These are phyloP conservation scores for Halcyon senegalensis DNA, from an alignment of 2,113 vertebrate genomes.

Conservation along the genomic window DNA sequence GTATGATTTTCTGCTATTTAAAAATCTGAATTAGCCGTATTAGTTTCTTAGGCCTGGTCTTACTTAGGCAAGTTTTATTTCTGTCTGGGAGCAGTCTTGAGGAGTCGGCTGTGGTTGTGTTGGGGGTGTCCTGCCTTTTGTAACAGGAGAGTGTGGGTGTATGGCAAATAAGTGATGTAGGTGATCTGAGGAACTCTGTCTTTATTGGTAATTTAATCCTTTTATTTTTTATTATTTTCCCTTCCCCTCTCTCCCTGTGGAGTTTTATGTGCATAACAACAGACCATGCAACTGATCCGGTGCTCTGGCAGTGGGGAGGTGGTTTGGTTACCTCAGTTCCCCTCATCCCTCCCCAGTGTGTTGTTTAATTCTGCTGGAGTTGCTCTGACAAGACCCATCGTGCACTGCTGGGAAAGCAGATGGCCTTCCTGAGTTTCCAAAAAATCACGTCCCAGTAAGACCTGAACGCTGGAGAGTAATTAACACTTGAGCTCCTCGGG, in stretches of 20 bases:
- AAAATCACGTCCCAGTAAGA: background rate
- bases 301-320: background rate
- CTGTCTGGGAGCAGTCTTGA: background rate
- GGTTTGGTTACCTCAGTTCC: conserved; percentile 30
- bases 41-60: background rate
- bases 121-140: background rate
- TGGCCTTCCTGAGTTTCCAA: conserved; percentile 20
- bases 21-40: background rate
- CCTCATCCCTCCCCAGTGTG: background rate
- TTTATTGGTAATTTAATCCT: background rate
- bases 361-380: background rate
- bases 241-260: accelerated
- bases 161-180: background rate
- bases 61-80: background rate
- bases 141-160: background rate
- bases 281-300: background rate
- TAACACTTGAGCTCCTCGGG: background rate
- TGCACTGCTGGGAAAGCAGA: conserved; percentile 43
- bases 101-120: background rate
- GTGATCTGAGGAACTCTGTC: background rate
- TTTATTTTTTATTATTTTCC: background rate
- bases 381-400: background rate
- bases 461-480: background rate
- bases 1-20: background rate
- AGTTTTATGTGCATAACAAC: background rate